Evolutionary conservation across 2,113 vertebrate species (phyloP).

Genomic region (Chauna torquata): DNA sequence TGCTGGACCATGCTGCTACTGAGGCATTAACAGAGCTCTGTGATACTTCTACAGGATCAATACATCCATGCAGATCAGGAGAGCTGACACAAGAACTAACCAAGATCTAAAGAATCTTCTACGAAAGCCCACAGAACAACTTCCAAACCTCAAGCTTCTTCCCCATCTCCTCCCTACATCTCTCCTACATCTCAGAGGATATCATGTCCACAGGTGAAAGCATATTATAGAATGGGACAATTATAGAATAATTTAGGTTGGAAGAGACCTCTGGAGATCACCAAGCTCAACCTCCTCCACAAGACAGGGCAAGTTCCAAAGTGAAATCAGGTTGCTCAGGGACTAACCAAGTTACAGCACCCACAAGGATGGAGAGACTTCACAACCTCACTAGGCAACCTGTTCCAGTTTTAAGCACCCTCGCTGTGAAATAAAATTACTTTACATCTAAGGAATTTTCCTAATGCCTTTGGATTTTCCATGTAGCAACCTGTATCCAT

Average conservation of each 20-base stretch:
- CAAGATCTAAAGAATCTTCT: not conserved
- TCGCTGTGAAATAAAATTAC: not conserved
- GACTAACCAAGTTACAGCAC: not conserved
- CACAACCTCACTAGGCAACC: not conserved
- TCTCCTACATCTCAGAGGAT: not conserved
- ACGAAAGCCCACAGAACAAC: not conserved
- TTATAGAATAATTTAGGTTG: not conserved
- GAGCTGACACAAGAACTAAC: not conserved
- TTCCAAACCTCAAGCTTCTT: not conserved
- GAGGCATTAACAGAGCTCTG: not conserved
- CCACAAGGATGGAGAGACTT: not conserved
- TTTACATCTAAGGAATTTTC: not conserved
- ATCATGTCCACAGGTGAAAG: not conserved
- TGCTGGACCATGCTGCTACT: fast-evolving
- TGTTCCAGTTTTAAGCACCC: not conserved
- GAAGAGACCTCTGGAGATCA: not conserved
- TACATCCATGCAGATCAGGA: not conserved
- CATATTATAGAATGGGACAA: not conserved
- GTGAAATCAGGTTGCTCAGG: not conserved
- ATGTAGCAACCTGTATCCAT: not conserved
- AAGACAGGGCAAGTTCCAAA: not conserved
- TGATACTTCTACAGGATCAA: not conserved
- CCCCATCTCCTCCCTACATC: not conserved
- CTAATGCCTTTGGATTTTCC: not conserved
- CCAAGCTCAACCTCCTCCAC: not conserved